These are phyloP conservation scores for Phengaris arion DNA, from an alignment of 2,888 invertebrate species.

Conservation along the genomic window DNA sequence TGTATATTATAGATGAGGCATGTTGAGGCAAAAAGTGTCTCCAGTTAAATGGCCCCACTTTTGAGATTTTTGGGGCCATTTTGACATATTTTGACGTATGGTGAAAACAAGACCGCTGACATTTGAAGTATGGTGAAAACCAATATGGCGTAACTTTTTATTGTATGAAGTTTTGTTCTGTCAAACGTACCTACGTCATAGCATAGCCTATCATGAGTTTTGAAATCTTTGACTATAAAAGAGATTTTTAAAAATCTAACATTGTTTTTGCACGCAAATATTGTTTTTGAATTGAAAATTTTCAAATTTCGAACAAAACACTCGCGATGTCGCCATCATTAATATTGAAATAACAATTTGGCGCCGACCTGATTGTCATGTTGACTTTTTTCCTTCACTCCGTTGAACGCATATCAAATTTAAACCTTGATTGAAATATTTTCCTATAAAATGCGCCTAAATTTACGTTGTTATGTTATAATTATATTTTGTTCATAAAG, in stretches of 20 bases:
- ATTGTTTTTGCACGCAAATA: not conserved
- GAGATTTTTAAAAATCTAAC: not conserved
- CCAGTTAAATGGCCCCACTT: no score
- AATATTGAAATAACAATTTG: constrained; percentile 26
- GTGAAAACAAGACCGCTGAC: no score
- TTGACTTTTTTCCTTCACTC: constrained; percentile 26
- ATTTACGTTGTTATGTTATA: not conserved
- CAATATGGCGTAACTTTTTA: no score
- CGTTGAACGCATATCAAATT: constrained; percentile 23
- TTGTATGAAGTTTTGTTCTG: no score
- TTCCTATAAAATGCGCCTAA: not conserved
- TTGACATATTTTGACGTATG: no score
- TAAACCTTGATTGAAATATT: constrained; percentile 13
- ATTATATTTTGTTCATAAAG: not conserved
- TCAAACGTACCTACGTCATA: no score
- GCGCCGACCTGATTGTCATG: constrained; percentile 25
- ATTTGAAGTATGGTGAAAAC: no score
- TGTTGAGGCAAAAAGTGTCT: no score
- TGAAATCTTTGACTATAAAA: not conserved
- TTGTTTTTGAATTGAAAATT: not conserved
- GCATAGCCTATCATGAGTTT: no score
- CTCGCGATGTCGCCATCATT: constrained; percentile 23
- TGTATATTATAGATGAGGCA: no score
- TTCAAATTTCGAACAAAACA: constrained; percentile 20
- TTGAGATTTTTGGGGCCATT: no score